A percentile compares a stretch with the other conserved stretches of the same genome.
Evolutionary conservation across 2,797 vertebrate species (phyloP).

Genomic region (Sternotherus odoratus): DNA sequence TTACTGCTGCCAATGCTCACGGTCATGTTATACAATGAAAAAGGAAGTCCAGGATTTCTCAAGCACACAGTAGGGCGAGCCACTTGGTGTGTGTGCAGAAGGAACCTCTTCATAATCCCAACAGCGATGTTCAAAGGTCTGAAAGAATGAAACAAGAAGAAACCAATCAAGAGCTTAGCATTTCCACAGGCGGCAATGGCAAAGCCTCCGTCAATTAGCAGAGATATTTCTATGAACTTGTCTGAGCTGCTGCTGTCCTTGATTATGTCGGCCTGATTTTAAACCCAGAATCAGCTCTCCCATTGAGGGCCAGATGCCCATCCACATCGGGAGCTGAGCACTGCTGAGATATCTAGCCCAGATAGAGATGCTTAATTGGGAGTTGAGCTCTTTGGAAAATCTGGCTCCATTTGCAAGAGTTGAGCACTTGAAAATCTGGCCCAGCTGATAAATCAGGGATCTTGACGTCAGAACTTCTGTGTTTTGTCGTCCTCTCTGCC

Average conservation of each 20-base stretch:
- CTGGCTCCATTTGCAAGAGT: not conserved
- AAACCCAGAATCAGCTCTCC: not conserved
- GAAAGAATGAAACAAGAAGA: not conserved
- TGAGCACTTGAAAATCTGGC: not conserved
- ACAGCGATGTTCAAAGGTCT: not conserved
- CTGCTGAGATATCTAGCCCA: not conserved
- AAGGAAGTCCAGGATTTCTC: slow-evolving; percentile 53
- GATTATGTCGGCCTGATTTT: no score
- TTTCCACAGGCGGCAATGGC: not conserved
- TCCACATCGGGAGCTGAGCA: not conserved
- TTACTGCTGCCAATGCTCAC: rapidly evolving
- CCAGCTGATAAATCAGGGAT: not conserved
- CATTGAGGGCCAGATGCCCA: not conserved
- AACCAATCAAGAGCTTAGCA: not conserved
- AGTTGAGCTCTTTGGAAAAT: not conserved
- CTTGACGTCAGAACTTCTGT: not conserved
- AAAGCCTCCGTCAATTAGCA: not conserved
- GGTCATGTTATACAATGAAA: rapidly evolving
- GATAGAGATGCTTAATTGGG: not conserved
- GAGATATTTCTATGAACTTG: no score
- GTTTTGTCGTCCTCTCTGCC: not conserved
- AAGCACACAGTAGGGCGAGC: rapidly evolving
- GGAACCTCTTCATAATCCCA: not conserved
- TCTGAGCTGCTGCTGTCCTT: no score
- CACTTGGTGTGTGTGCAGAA: rapidly evolving